Conservation (phyloP, 2,797 vertebrate genomes). For the Lithobates pipiens region DNA sequence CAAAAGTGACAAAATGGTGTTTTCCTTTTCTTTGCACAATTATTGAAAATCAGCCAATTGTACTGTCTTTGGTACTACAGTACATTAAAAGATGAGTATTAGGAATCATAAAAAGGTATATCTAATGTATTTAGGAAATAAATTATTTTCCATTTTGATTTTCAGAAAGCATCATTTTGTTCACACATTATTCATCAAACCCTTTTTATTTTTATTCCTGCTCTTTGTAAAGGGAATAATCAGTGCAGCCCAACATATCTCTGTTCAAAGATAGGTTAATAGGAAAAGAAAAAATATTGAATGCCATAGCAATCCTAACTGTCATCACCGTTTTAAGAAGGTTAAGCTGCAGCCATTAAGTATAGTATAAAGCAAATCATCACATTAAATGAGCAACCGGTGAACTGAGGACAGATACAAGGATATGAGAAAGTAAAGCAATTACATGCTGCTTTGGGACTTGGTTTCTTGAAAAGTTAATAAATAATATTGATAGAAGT, state of each 20-base stretch:
- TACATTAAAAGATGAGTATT: background rate
- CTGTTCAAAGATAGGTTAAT: conserved; percentile 27
- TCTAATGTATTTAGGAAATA: background rate
- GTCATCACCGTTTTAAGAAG: conserved; percentile 20
- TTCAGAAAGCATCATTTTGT: background rate
- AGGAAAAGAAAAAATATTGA: conserved; percentile 17
- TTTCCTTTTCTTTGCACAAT: too few relatives aligned
- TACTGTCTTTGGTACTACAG: too few relatives aligned
- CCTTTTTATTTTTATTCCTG: conserved; percentile 11
- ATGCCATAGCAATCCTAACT: conserved; percentile 18
- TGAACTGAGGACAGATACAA: conserved; percentile 44
- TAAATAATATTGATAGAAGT: conserved; percentile 50
- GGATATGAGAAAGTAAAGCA: conserved; percentile 32
- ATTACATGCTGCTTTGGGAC: conserved; percentile 42
- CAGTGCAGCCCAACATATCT: background rate
- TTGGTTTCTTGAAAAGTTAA: conserved; percentile 50
- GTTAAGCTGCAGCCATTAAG: conserved; percentile 39
- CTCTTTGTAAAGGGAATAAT: conserved; percentile 24
- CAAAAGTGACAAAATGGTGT: too few relatives aligned
- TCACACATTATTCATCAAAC: background rate
- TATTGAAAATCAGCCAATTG: too few relatives aligned
- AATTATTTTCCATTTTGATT: background rate
- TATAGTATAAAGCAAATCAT: conserved; percentile 47
- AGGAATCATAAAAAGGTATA: background rate
- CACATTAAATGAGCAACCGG: conserved; percentile 53